Evolutionary conservation across 2,797 vertebrate genomes (phyloP).

Genomic region (Erithacus rubecula): DNA sequence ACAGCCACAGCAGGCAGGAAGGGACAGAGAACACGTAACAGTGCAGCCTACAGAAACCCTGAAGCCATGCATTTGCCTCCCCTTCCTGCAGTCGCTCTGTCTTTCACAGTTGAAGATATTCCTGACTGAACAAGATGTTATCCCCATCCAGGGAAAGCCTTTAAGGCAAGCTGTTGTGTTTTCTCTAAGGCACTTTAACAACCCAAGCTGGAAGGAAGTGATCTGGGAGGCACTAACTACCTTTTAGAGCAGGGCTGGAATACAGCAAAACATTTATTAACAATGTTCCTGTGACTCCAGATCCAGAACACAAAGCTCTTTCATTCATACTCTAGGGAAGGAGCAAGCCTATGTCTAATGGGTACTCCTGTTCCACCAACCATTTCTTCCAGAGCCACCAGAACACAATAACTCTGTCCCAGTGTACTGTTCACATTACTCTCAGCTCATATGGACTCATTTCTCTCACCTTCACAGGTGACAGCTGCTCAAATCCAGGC

Average conservation of each 20-base stretch:
- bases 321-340: not conserved
- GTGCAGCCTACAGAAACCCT: not conserved
- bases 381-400: not conserved
- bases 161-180: constrained; percentile 51
- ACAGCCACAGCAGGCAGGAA: not conserved
- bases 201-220: not conserved
- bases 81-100: not conserved
- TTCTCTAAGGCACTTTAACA: constrained; percentile 68
- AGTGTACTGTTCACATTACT: not conserved
- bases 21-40: not conserved
- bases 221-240: constrained; percentile 11
- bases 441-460: not conserved
- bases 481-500: not conserved
- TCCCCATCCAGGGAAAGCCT: not conserved
- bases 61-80: rapidly evolving
- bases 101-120: not conserved
- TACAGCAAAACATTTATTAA: not conserved
- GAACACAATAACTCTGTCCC: not conserved
- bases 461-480: not conserved
- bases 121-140: constrained; percentile 3
- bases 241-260: constrained; percentile 12
- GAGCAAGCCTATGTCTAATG: not conserved
- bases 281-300: not conserved
- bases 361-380: not conserved
- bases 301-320: not conserved